Conservation (phyloP, 2,888 invertebrate genomes). For the Mythimna ferrago region DNA sequence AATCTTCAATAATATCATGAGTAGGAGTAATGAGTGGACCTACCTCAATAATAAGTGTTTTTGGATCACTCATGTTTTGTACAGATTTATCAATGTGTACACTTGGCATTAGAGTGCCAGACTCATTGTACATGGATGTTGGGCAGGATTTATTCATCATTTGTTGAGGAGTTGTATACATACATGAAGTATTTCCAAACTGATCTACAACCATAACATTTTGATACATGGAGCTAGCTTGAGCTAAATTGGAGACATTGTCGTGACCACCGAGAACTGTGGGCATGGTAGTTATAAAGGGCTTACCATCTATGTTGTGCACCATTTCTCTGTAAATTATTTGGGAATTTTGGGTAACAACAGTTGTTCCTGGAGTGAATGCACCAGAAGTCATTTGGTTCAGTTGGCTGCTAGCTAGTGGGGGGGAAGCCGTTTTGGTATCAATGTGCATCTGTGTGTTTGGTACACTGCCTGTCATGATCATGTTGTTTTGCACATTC, state of each 20-base stretch:
- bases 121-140: constrained; percentile 75
- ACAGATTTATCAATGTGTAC: constrained; percentile 71
- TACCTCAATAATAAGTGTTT: constrained; percentile 86
- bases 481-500: constrained; percentile 85
- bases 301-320: constrained; percentile 85
- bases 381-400: constrained; percentile 77
- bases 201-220: constrained; percentile 89
- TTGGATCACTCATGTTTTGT: constrained; percentile 75
- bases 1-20: constrained; percentile 50
- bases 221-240: constrained; percentile 85
- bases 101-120: constrained; percentile 65
- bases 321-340: constrained; percentile 88
- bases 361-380: constrained; percentile 84
- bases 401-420: constrained; percentile 78
- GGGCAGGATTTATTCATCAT: constrained; percentile 78
- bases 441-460: constrained; percentile 76
- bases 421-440: constrained; percentile 73
- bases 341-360: constrained; percentile 87
- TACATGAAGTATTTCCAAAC: constrained; percentile 85
- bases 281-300: constrained; percentile 83
- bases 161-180: constrained; percentile 82
- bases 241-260: constrained; percentile 82
- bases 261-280: constrained; percentile 79
- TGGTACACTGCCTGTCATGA: constrained; percentile 81
- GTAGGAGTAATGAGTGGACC: constrained; percentile 76